phyloP scores from a whole-genome alignment of 2,888 invertebrate genomes.

The Lobophora halterata region DNA sequence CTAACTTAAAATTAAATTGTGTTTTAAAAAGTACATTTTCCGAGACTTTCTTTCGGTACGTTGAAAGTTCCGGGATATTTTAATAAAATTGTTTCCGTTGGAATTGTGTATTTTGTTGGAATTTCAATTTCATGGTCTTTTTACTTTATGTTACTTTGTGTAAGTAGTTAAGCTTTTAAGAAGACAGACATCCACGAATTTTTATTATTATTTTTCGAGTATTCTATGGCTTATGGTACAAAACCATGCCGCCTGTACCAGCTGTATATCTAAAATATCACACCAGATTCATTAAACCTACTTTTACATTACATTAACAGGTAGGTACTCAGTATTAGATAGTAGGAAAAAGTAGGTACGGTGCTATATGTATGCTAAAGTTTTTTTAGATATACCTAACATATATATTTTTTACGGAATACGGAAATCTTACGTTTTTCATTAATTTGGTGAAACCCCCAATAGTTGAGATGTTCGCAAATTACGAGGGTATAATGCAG shows the following conservation, averaged over 20 bases:
- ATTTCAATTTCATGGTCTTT: conserved; percentile 20
- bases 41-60: conserved; percentile 21
- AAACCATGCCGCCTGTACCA: no score
- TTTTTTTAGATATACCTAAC: conserved; percentile 3
- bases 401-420: no score
- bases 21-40: conserved; percentile 34
- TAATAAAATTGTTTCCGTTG: conserved; percentile 25
- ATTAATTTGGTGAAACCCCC: conserved; percentile 30
- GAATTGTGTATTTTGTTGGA: conserved; percentile 13
- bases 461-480: conserved; percentile 42
- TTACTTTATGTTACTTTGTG: no score
- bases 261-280: no score
- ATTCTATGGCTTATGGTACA: no score
- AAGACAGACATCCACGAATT: no score
- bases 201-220: no score
- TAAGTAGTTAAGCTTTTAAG: no score
- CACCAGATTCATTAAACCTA: no score
- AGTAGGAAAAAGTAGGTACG: no score
- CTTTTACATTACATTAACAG: no score
- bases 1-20: conserved; percentile 51
- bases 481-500: conserved; percentile 44
- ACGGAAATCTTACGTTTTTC: conserved; percentile 16
- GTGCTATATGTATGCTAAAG: conserved; percentile 1
- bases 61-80: conserved; percentile 19
- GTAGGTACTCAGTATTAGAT: no score